Conservation (phyloP, 2,888 invertebrate species). For the Tanytarsus gracilentus region DNA sequence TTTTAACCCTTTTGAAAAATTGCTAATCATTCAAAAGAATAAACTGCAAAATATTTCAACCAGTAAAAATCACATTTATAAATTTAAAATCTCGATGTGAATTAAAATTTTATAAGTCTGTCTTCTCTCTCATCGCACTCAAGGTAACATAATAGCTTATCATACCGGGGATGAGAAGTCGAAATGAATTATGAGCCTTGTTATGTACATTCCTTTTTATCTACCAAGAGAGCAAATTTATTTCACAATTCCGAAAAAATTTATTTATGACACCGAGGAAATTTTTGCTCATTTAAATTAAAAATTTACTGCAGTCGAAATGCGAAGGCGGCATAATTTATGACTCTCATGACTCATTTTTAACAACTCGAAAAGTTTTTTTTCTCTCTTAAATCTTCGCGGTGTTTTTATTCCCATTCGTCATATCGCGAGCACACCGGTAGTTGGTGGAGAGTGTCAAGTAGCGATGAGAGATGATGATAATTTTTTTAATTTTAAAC, state of each 20-base stretch:
- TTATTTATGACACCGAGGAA: conserved; percentile 4
- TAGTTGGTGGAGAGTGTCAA: too few species aligned
- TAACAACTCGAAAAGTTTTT: conserved; percentile 19
- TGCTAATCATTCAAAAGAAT: too few species aligned
- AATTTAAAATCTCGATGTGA: too few species aligned
- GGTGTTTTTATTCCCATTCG: conserved; percentile 5
- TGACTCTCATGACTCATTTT: conserved; percentile 25
- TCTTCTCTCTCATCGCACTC: too few species aligned
- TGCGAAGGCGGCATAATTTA: conserved; percentile 14
- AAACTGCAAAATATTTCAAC: too few species aligned
- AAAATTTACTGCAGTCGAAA: conserved; percentile 22
- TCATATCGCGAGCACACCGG: background rate
- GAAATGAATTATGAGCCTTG: conserved; percentile 17
- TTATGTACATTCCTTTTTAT: background rate
- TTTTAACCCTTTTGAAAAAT: too few species aligned
- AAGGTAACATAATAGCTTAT: too few species aligned
- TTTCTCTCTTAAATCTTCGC: background rate
- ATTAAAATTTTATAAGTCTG: too few species aligned
- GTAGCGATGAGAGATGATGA: conserved; percentile 24
- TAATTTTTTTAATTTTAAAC: conserved; percentile 28
- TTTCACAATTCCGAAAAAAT: background rate
- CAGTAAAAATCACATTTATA: too few species aligned
- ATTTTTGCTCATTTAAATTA: conserved; percentile 19
- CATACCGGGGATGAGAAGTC: background rate
- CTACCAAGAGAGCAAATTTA: background rate